Evolutionary conservation across 2,113 vertebrate genomes (phyloP).

Genomic region (Bufo gargarizans): DNA sequence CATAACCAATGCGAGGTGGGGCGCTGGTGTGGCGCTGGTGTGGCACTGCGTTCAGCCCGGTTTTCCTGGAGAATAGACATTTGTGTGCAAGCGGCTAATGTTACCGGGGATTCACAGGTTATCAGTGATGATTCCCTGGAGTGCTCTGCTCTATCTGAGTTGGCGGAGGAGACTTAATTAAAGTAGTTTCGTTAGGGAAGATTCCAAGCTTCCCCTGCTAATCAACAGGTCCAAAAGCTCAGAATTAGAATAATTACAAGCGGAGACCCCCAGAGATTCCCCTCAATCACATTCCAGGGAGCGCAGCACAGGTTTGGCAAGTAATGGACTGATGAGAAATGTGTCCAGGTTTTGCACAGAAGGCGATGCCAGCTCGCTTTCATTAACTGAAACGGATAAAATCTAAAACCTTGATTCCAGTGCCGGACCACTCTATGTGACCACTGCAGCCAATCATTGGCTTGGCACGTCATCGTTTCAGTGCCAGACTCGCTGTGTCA

Average conservation of each 20-base stretch:
- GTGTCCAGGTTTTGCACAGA: not conserved
- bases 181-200: slow-evolving; percentile 9
- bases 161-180: slow-evolving; percentile 29
- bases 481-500: too few relatives aligned
- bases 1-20: not conserved
- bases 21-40: not conserved
- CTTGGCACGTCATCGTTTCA: too few relatives aligned
- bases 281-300: not conserved
- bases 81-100: not conserved
- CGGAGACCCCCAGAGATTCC: not conserved
- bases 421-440: too few relatives aligned
- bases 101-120: not conserved
- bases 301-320: not conserved
- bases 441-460: too few relatives aligned
- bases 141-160: not conserved
- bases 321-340: not conserved
- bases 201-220: slow-evolving; percentile 4
- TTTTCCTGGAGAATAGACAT: not conserved
- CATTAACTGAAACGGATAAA: not conserved
- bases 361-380: not conserved
- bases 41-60: not conserved
- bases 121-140: not conserved
- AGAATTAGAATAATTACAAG: slow-evolving; percentile 24
- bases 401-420: too few relatives aligned
- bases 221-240: slow-evolving; percentile 23